phyloP scores from a whole-genome alignment of 2,113 vertebrate species.

The Regulus satrapa region DNA sequence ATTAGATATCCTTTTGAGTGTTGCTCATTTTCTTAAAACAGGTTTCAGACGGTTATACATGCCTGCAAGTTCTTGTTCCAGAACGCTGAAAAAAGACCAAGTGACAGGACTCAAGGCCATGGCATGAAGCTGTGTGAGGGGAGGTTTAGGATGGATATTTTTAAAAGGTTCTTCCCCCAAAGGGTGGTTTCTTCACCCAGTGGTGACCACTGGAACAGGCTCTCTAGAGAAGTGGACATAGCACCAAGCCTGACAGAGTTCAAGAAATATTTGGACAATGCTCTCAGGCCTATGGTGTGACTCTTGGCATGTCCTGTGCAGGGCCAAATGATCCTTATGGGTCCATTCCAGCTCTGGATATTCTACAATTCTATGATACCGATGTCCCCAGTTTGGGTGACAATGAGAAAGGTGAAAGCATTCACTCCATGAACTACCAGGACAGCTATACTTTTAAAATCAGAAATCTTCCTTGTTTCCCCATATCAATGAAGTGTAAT shows the following conservation, averaged over 20 bases:
- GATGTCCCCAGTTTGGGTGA: neutral
- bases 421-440: neutral
- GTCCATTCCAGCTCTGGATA: neutral
- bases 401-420: neutral
- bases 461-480: neutral
- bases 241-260: neutral
- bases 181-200: no score
- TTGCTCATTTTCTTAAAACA: neutral
- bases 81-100: neutral
- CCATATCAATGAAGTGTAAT: neutral
- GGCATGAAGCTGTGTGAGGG: neutral
- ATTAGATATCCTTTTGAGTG: neutral
- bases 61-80: neutral
- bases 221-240: neutral
- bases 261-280: neutral
- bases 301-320: neutral
- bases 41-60: neutral
- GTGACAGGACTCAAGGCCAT: neutral
- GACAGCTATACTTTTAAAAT: neutral
- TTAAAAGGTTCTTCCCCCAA: neutral
- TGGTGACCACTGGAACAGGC: neutral
- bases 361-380: neutral
- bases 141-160: neutral
- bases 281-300: neutral
- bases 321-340: neutral